A percentile compares a stretch with the other conserved stretches of the same genome.
phyloP scores from a whole-genome alignment of 1,140 invertebrate genomes.

The Rhynchophorus ferrugineus region DNA sequence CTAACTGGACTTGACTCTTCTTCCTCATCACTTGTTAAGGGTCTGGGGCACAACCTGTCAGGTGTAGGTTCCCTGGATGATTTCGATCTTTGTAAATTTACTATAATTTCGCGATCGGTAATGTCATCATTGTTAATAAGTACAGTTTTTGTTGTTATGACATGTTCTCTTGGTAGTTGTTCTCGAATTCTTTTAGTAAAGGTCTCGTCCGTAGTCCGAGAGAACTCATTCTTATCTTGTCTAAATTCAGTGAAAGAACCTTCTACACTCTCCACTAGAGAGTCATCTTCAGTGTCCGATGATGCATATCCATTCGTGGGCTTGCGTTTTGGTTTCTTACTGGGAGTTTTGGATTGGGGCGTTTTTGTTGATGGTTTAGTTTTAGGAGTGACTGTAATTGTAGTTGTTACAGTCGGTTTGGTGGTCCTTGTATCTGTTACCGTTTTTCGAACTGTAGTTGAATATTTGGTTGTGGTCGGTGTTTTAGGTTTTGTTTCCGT shows the following conservation, averaged over 20 bases:
- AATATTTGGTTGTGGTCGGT: constrained; percentile 5
- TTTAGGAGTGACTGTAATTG: constrained; percentile 2
- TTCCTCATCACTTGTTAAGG: constrained; percentile 46
- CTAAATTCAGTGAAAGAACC: constrained; percentile 29
- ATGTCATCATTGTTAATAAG: constrained; percentile 32
- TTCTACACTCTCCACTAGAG: constrained; percentile 34
- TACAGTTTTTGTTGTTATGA: constrained; percentile 38
- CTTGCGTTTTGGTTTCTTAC: constrained; percentile 7
- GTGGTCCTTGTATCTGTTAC: constrained; percentile 12
- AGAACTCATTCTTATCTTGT: constrained; percentile 37
- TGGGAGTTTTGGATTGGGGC: constrained; percentile 13
- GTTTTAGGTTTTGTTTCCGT: constrained; percentile 8
- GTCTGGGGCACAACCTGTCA: constrained; percentile 56
- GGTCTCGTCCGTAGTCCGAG: constrained; percentile 47
- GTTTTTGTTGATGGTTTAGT: constrained; percentile 35
- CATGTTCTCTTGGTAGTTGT: constrained; percentile 22
- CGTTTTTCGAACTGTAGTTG: constrained; percentile 6
- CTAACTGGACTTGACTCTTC: constrained; percentile 51
- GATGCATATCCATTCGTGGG: constrained; percentile 24
- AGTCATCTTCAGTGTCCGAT: constrained; percentile 25
- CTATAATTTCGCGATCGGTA: constrained; percentile 46
- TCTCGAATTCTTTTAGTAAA: constrained; percentile 41
- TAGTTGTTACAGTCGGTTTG: constrained; percentile 5
- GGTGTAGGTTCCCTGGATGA: constrained; percentile 64
- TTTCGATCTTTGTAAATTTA: constrained; percentile 58